Base-by-base conservation (phyloP, 1,140 invertebrate genomes). In the Heliconius himera region DNA sequence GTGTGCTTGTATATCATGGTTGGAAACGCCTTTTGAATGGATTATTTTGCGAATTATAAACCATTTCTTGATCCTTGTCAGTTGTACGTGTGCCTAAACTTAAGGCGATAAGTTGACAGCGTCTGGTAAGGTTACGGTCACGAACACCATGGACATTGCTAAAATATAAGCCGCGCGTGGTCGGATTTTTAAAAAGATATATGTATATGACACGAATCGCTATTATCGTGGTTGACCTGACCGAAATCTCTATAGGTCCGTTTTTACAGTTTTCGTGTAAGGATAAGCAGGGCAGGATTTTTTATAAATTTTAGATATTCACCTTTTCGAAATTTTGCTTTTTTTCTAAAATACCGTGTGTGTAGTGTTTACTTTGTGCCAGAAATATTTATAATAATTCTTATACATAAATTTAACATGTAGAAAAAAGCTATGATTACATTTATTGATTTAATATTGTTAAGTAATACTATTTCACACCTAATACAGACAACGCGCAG, bases 11-110 rank as follows among this genome's bases (percentile, higher is more conserved):
- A 29, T 29, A 66, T 66, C 60, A 66, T 66, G 20, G 60, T 16
- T 29, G 60, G 1, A 66, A 66, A 66, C 56, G n/a, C 79, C 85
- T 89, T 88, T 82, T 81, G 81, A 90, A 88, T 91, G 78, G 89
- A 89, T 82, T 85, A 80, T 86, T 87, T 86, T 84, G 83, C 84
- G 87, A 87, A 92, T 92, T 87, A 91, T 91, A 91, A 87, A 84
- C 84, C 85, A 90, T 81, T 92, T 87, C 84, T 91, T 88, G 89
- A 91, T 90, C 83, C 81, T 91, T 89, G 88, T 91, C 86, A 87
- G 72, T 71, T 74, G 87, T 87, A 92, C 91, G 88, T 92, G 90
- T 87, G 85, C 81, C 88, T 85, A 83, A 90, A 86, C 87, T 79
- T 84, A 88, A 88, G 82, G 77, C 81, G 83, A 78, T 82, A 76